These are phyloP conservation scores for Poeciliopsis turrubarensis DNA, from an alignment of 2,113 vertebrate species.

Conservation along the genomic window DNA sequence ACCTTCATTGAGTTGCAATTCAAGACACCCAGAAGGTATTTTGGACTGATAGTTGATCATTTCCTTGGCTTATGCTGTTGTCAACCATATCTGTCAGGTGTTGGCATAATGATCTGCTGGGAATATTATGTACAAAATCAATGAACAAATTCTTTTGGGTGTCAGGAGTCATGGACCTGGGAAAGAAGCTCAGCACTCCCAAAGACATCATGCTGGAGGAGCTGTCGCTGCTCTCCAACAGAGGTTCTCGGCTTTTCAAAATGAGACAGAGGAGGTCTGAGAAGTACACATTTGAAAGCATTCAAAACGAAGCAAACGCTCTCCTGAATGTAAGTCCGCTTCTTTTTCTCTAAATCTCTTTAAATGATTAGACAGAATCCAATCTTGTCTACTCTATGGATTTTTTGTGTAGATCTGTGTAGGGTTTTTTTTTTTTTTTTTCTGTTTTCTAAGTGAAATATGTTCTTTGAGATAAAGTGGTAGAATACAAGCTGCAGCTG, in stretches of 20 bases:
- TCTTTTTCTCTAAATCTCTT: neutral
- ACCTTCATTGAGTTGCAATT: neutral
- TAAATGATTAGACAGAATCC: neutral
- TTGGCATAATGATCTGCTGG: neutral
- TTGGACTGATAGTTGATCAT: neutral
- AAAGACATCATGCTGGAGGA: slow-evolving; percentile 99
- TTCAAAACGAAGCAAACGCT: slow-evolving; percentile 89
- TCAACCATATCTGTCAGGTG: neutral
- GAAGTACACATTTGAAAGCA: slow-evolving; percentile 97
- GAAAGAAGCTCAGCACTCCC: slow-evolving; percentile 93
- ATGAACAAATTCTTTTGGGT: slow-evolving; percentile 21
- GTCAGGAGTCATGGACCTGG: slow-evolving; percentile 88
- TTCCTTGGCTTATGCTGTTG: neutral
- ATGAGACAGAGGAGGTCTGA: slow-evolving; percentile 96
- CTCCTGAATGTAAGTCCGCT: slow-evolving; percentile 85
- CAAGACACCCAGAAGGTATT: neutral
- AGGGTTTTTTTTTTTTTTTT: neutral
- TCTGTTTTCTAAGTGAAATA: slow-evolving; percentile 7
- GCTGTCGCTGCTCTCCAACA: slow-evolving; percentile 89
- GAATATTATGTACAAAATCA: neutral
- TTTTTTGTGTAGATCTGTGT: neutral
- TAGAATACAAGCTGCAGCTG: slow-evolving; percentile 50
- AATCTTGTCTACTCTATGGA: neutral
- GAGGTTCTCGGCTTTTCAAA: slow-evolving; percentile 95
- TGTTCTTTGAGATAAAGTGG: slow-evolving; percentile 34